Conservation (phyloP, 2,797 vertebrate species). For the Echeneis naucrates region DNA sequence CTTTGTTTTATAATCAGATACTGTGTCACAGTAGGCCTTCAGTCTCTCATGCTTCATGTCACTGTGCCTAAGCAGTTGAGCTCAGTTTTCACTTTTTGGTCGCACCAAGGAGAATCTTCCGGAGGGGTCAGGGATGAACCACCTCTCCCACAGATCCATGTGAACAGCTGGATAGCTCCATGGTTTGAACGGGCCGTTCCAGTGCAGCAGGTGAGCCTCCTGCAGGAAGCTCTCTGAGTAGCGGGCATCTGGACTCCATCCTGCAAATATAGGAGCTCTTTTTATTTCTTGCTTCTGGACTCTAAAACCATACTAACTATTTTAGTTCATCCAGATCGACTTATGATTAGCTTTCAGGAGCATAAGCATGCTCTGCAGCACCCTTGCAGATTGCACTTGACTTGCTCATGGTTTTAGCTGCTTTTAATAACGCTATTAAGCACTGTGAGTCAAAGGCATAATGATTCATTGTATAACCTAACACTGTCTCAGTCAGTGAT, state of each 20-base stretch:
- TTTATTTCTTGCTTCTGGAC: accelerated
- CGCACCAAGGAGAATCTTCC: conserved; percentile 88
- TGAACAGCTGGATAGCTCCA: conserved; percentile 93
- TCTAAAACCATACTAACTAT: background rate
- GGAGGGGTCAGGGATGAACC: conserved; percentile 96
- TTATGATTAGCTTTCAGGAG: too few relatives aligned
- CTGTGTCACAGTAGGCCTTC: background rate
- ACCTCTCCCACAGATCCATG: conserved; percentile 93
- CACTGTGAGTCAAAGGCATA: too few relatives aligned
- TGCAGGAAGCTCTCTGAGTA: conserved; percentile 90
- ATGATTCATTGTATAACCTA: too few relatives aligned
- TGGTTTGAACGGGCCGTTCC: conserved; percentile 97
- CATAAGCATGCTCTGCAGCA: too few relatives aligned
- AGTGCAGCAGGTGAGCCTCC: conserved; percentile 93
- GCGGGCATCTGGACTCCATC: conserved; percentile 92
- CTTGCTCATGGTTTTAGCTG: too few relatives aligned
- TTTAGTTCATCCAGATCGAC: too few relatives aligned
- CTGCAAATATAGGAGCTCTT: conserved; percentile 74
- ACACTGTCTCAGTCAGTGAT: too few relatives aligned
- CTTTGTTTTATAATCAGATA: conserved; percentile 3
- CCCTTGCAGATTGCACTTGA: too few relatives aligned
- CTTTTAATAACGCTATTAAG: too few relatives aligned
- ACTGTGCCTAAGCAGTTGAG: too few relatives aligned
- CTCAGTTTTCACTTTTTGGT: conserved; percentile 76
- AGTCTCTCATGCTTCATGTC: background rate